Evolutionary conservation across 2,888 invertebrate species (phyloP).

Genomic region (Cistogaster globosa): DNA sequence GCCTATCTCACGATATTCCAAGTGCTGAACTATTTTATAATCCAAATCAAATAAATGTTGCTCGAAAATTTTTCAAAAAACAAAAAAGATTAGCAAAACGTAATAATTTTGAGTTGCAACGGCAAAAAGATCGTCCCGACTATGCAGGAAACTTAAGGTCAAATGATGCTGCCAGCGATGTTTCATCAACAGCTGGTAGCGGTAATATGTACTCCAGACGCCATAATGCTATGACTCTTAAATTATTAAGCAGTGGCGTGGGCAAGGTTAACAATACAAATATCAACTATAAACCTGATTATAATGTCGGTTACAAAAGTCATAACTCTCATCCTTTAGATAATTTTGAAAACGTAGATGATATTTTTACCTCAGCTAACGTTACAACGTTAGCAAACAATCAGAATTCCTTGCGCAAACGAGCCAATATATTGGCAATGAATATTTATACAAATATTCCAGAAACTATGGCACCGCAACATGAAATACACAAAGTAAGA

Average conservation of each 20-base stretch:
- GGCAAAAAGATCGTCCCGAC: slow-evolving; percentile 84
- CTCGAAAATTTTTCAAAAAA: slow-evolving; percentile 95
- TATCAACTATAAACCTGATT: slow-evolving; percentile 84
- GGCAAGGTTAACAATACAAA: slow-evolving; percentile 92
- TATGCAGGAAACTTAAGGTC: slow-evolving; percentile 56
- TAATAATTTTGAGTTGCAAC: slow-evolving; percentile 86
- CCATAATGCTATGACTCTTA: slow-evolving; percentile 79
- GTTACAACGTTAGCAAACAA: slow-evolving; percentile 13
- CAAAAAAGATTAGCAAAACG: slow-evolving; percentile 90
- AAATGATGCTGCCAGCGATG: slow-evolving; percentile 84
- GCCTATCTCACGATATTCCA: slow-evolving; percentile 78
- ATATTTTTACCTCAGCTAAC: slow-evolving; percentile 37
- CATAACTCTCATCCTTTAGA: slow-evolving; percentile 52
- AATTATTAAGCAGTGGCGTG: slow-evolving; percentile 86
- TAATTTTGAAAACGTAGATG: slow-evolving; percentile 55
- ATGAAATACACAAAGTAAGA: slow-evolving; percentile 84
- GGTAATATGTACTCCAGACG: slow-evolving; percentile 80
- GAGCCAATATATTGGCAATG: slow-evolving; percentile 81
- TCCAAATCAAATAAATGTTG: slow-evolving; percentile 96
- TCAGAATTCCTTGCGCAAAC: slow-evolving; percentile 54
- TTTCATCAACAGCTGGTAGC: slow-evolving; percentile 83
- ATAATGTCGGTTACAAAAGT: slow-evolving; percentile 53
- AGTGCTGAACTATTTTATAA: slow-evolving; percentile 94
- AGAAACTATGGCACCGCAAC: slow-evolving; percentile 86
- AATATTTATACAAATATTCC: slow-evolving; percentile 87